phyloP scores from a whole-genome alignment of 2,888 invertebrate genomes.

The Matsumyia berberina region DNA sequence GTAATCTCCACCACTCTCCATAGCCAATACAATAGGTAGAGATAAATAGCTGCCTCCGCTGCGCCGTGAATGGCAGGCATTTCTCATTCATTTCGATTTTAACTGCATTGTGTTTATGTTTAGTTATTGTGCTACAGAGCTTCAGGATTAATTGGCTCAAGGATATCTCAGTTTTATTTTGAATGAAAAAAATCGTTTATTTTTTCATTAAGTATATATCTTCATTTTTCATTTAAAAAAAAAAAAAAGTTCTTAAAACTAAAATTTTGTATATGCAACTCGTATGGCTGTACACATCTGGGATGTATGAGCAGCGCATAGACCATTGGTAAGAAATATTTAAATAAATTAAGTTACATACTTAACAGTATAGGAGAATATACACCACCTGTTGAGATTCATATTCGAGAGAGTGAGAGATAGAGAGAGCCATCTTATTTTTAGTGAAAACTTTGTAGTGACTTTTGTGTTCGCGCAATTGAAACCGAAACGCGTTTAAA shows the following conservation, averaged over 20 bases:
- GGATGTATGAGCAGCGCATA: constrained; percentile 48
- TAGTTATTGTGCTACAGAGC: constrained; percentile 72
- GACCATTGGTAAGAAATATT: constrained; percentile 39
- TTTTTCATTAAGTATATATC: constrained; percentile 67
- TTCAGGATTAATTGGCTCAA: constrained; percentile 70
- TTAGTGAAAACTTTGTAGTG: constrained; percentile 3
- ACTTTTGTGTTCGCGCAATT: not conserved
- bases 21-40: constrained; percentile 24
- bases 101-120: constrained; percentile 33
- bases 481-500: not conserved
- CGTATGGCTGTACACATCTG: constrained; percentile 31
- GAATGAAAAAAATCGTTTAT: constrained; percentile 76
- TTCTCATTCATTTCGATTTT: not conserved
- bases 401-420: constrained; percentile 70
- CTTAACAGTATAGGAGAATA: constrained; percentile 70
- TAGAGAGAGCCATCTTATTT: constrained; percentile 70
- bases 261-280: constrained; percentile 53
- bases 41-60: constrained; percentile 1
- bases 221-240: constrained; percentile 56
- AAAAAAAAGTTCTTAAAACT: constrained; percentile 65
- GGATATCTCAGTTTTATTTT: constrained; percentile 68
- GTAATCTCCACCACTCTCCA: constrained; percentile 38
- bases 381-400: constrained; percentile 76
- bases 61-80: constrained; percentile 8
- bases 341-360: constrained; percentile 60